Conservation (phyloP, 2,888 invertebrate species). For the Melinaea marsaeus region DNA sequence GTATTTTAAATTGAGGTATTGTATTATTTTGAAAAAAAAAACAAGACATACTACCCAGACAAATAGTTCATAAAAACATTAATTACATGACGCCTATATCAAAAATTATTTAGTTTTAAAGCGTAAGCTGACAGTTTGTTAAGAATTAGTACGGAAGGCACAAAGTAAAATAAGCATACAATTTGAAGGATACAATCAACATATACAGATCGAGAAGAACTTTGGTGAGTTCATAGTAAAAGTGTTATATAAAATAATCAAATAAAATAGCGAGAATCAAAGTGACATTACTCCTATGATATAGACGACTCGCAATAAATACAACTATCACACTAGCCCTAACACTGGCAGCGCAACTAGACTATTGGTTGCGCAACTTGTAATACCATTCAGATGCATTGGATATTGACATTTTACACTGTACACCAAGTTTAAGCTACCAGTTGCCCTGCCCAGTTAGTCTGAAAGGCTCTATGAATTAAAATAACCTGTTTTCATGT, state of each 20-base stretch:
- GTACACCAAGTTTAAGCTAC: background rate
- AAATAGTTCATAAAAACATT: too few relatives aligned
- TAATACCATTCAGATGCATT: too few relatives aligned
- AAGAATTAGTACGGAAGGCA: slow-evolving; percentile 13
- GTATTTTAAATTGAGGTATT: background rate
- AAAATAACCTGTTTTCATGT: slow-evolving; percentile 18
- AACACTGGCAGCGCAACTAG: background rate
- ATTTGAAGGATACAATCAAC: slow-evolving; percentile 14
- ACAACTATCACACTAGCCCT: slow-evolving; percentile 31
- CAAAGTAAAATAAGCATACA: slow-evolving; percentile 14
- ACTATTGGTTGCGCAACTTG: too few relatives aligned
- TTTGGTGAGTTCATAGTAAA: slow-evolving; percentile 6
- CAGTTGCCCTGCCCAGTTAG: slow-evolving; percentile 1
- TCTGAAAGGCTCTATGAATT: slow-evolving; percentile 12
- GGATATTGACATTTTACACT: background rate
- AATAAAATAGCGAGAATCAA: slow-evolving; percentile 10
- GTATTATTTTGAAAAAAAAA: background rate
- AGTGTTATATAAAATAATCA: slow-evolving; percentile 13
- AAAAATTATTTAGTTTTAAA: too few relatives aligned
- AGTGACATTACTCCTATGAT: slow-evolving; percentile 27
- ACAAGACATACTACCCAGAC: background rate
- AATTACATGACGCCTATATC: too few relatives aligned
- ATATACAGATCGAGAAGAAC: slow-evolving; percentile 25
- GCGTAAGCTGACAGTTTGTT: slow-evolving; percentile 9
- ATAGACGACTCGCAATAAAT: slow-evolving; percentile 32